Base-by-base conservation (phyloP, 2,113 vertebrate species). In the Pardalotus punctatus region DNA sequence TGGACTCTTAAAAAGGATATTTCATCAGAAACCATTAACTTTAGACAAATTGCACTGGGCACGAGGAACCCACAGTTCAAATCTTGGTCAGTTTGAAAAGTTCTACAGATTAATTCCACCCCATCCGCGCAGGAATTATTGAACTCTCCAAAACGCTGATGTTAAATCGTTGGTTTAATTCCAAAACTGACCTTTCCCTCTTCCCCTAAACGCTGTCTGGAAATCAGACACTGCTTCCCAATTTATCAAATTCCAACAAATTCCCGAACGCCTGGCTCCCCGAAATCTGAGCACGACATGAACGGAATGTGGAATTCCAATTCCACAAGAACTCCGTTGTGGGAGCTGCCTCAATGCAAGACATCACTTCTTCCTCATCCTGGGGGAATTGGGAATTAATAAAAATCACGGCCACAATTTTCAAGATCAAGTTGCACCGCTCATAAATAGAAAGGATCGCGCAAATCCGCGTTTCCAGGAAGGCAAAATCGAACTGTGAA, bases 31-130 rank as follows among this genome's bases (percentile, higher is more conserved):
- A 80, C 54, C 60, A 91, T 70, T 90, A 81, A 87, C 60, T 64
- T 48, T 0, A 66, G 48, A 74, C 80, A 79, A 88, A 86, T 0
- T 65, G 57, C 72, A 65, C 50, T 14, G 35, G 57, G 72, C 67
- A 86, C 15, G 70, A 65, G 9, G 12, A 93, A 81, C 78, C 43
- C 86, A 54, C 71, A 74, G 92, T 88, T 97, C 93, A 97, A 88
- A 73, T 4, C 35, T 9, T 93, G 86, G 94, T 84, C 96, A 97
- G 86, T 35, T 64, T 70, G 80, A 77, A 43, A 40, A 71, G 29
- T 60, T 94, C 36, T 27, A 21, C 4, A 80, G 87, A 56, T 91
- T 8, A 64, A 77, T 64, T 84, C 54, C n/a, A 81, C 14, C 80
- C 72, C 67, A 24, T 85, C 40, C 67, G 57, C 0, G 9, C 35